Base-by-base conservation (phyloP, 1,140 invertebrate genomes). In the Diorhabda sublineata region DNA sequence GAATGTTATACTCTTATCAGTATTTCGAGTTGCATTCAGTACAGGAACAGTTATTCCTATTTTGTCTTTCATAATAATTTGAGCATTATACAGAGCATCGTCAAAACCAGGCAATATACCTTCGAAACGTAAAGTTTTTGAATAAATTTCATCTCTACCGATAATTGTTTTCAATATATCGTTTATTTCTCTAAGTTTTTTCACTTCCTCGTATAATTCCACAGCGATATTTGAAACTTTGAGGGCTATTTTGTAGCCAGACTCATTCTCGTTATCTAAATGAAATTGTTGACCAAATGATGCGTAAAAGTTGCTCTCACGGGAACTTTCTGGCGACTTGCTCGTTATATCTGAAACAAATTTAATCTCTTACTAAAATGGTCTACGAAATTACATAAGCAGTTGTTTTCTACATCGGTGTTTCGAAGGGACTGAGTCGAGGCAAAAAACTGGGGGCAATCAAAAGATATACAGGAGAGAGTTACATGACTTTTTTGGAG, bases 1-100 rank as follows among this genome's bases (percentile, higher is more conserved):
- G 70, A 75, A 75, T 42, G 66, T 71, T 58, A 75, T 69, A 42
- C 68, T 70, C 7, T 63, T 57, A 59, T 74, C 71, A 4, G 57
- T n/a, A 68, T 73, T 68, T 41, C 64, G 58, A 7, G 44, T 69
- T 4, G 71, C 74, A 47, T 69, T 58, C 2, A 61, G 11, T 11
- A 75, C 65, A 44, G 60, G 64, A 6, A 73, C 44, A 2, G 42
- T 5, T 45, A 75, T 42, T 9, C 41, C 43, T n/a, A 75, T 60
- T 61, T 73, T 73, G 26, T 69, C 66, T 45, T 63, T 11, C 11
- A 74, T 58, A 5, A 72, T 58, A 58, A 61, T 62, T 42, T 70
- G 61, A 3, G 52, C 66, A 43, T 61, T 58, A 52, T 70, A 62
- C 3, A 42, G 43, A 4, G 66, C 52, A 45, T 62, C 67, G 3